Percentiles rank a stretch among this genome's conserved stretches.
phyloP scores from a whole-genome alignment of 2,888 invertebrate species.

The Cantharis rustica region DNA sequence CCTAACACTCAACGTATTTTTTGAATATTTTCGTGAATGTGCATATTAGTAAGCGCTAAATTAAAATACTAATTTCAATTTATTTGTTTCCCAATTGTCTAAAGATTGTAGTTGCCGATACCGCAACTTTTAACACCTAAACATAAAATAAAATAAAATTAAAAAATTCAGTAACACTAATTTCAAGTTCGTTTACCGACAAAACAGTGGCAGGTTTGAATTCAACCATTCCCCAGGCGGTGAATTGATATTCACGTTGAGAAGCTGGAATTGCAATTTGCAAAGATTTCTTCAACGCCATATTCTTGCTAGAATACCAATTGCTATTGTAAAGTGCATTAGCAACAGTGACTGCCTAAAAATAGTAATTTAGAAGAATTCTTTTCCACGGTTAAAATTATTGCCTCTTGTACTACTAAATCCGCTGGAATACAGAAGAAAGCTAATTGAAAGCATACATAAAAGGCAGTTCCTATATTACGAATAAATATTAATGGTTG shows the following conservation, averaged over 20 bases:
- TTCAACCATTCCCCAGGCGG: background rate
- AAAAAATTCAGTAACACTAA: too few species aligned
- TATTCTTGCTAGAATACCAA: background rate
- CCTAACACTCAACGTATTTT: too few species aligned
- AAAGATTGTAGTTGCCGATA: background rate
- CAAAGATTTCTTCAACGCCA: background rate
- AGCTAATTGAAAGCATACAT: background rate
- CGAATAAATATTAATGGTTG: background rate
- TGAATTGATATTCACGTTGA: background rate
- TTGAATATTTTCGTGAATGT: too few species aligned
- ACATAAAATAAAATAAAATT: background rate
- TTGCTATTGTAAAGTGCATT: background rate
- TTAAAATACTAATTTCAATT: background rate
- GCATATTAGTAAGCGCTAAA: too few species aligned
- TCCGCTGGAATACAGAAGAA: background rate
- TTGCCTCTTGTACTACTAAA: background rate
- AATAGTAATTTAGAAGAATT: background rate
- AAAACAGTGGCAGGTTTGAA: background rate
- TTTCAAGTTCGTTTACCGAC: background rate
- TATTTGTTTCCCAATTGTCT: background rate
- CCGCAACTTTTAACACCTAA: background rate
- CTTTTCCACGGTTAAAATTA: background rate
- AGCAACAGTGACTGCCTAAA: background rate
- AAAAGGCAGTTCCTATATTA: background rate
- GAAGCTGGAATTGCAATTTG: background rate